phyloP scores from a whole-genome alignment of 2,888 invertebrate genomes.

The Drymonia ruficornis region DNA sequence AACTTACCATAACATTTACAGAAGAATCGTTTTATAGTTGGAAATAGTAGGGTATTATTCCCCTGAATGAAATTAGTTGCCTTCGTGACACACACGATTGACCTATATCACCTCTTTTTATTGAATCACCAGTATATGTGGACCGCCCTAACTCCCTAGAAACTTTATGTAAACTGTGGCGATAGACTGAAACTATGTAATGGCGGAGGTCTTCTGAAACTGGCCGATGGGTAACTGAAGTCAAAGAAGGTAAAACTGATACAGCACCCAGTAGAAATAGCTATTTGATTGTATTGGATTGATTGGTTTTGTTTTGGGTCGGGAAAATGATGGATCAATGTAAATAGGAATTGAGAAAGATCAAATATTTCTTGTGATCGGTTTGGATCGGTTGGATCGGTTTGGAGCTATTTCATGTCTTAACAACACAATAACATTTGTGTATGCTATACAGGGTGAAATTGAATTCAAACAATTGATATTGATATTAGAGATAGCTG shows the following conservation, averaged over 20 bases:
- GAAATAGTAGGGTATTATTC: constrained; percentile 64
- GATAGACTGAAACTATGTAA: constrained; percentile 33
- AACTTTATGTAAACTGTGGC: constrained; percentile 21
- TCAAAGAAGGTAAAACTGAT: constrained; percentile 42
- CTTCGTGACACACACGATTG: constrained; percentile 70
- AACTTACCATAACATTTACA: constrained; percentile 65
- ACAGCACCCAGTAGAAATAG: constrained; percentile 46
- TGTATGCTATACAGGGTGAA: too few relatives aligned
- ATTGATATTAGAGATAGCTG: too few relatives aligned
- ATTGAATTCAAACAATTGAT: too few relatives aligned
- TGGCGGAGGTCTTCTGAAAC: constrained; percentile 30
- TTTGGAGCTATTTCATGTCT: neutral
- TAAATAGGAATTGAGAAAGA: constrained; percentile 28
- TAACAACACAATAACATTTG: neutral
- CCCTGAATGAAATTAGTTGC: constrained; percentile 54
- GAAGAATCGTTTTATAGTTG: constrained; percentile 69
- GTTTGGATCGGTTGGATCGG: too few relatives aligned
- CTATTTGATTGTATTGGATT: constrained; percentile 41
- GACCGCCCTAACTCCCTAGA: constrained; percentile 41
- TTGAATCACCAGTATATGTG: constrained; percentile 47
- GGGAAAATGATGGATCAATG: constrained; percentile 35
- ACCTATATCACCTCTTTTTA: constrained; percentile 65
- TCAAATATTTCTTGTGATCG: constrained; percentile 6
- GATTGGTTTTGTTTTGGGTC: constrained; percentile 39
- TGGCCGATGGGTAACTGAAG: constrained; percentile 40